Conservation (phyloP, 2,797 vertebrate genomes). For the Luscinia luscinia region DNA sequence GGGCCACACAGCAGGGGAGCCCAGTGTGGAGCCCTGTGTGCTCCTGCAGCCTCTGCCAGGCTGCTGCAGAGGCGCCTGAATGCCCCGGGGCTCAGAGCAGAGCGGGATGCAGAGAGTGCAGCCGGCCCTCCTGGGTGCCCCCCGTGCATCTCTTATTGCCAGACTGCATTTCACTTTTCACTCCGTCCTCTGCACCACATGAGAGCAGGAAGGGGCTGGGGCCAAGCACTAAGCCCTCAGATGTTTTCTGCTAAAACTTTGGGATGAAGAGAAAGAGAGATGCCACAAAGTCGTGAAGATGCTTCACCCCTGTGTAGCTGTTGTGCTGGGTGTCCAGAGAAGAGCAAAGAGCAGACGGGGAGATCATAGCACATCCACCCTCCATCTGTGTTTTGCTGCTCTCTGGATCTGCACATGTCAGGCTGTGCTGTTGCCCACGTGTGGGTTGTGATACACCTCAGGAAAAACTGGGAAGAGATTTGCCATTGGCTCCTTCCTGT, state of each 20-base stretch:
- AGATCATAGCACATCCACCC: background rate
- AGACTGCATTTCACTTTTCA: background rate
- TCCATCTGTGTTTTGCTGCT: background rate
- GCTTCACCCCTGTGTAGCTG: background rate
- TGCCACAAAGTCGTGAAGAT: background rate
- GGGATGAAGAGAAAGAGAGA: background rate
- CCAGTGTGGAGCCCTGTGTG: background rate
- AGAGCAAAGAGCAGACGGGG: background rate
- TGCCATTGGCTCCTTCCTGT: conserved; percentile 29
- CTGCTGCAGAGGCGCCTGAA: background rate
- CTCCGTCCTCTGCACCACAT: fast-evolving
- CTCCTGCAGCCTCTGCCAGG: background rate
- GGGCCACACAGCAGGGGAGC: background rate
- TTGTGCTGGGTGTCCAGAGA: background rate
- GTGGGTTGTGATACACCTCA: background rate
- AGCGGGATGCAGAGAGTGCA: too few relatives aligned
- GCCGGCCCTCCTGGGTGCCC: background rate
- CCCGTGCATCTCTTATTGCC: fast-evolving
- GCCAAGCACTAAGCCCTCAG: background rate
- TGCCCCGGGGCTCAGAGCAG: fast-evolving
- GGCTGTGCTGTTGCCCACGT: background rate
- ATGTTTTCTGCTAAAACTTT: background rate
- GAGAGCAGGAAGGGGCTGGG: background rate
- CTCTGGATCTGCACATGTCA: background rate
- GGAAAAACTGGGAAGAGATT: background rate